Conservation (phyloP, 2,113 vertebrate species). For the Oxyruncus cristatus region DNA sequence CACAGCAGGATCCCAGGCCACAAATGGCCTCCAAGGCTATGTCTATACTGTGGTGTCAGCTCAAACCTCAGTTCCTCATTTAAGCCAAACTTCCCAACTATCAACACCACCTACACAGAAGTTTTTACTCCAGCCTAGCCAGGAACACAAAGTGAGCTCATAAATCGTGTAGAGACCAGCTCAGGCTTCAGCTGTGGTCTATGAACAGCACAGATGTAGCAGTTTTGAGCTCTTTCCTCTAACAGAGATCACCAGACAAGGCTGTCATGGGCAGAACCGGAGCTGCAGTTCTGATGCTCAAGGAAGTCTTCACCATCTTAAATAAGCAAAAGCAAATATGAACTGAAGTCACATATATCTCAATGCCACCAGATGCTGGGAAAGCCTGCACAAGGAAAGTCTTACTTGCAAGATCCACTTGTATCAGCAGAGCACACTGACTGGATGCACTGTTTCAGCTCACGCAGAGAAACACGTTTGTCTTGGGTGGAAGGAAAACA, state of each 20-base stretch:
- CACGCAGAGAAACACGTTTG: background rate
- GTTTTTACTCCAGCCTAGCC: background rate
- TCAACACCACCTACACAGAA: slow-evolving; percentile 2
- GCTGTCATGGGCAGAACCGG: background rate
- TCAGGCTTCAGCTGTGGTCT: background rate
- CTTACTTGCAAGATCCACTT: background rate
- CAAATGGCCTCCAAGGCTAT: background rate
- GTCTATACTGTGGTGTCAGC: background rate
- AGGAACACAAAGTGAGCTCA: background rate
- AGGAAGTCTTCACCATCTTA: background rate
- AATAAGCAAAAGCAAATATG: background rate
- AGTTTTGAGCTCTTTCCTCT: background rate
- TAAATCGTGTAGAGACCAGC: background rate
- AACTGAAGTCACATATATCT: background rate
- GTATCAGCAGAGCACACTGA: background rate
- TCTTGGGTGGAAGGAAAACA: background rate
- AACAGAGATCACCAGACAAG: background rate
- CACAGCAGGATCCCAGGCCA: slow-evolving; percentile 32
- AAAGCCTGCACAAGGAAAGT: background rate
- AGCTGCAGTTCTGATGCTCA: background rate
- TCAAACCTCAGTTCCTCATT: background rate
- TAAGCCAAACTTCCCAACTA: background rate
- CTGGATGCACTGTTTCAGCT: background rate
- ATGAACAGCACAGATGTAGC: background rate
- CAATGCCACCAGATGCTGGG: background rate